Evolutionary conservation across 2,113 vertebrate genomes (phyloP), one percentile per base, ranked within the genome.

Genomic region (Nyctibius bracteatus): DNA sequence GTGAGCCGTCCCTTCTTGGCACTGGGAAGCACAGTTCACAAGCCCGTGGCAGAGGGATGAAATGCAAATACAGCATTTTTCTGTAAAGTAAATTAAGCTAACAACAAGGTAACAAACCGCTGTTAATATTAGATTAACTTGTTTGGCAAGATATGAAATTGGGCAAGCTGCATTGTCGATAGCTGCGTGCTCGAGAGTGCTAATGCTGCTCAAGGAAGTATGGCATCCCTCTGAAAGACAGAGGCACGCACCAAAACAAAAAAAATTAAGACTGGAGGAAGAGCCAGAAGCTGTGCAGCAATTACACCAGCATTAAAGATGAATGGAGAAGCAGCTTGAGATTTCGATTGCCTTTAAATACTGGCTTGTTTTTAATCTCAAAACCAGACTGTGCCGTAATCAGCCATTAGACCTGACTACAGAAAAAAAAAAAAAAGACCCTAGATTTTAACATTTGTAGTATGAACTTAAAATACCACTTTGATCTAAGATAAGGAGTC

Each of bases 51-150:
- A 77, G 91, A 80, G 88, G 94, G 89, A 61, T 88, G 95, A 58
- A 94, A 95, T 94, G 91, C 92, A 97, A 97, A 97, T 92, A 84
- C 12, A 74, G 63, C 80, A 33, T 78, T 97, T 94, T 96, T 96
- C n/a, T 96, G 97, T 97, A 74, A 94, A 92, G 94, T 79, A 97
- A 97, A 97, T 97, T 96, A 97, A 97, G 96, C 95, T 96, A 97
- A 92, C 95, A 94, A 88, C 67, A 52, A 92, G 89, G 97, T 92
- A 96, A 96, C 97, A 97, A 97, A 94, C 91, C 6, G 10, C 95
- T 96, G 95, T 93, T 97, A 95, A 95, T 95, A 96, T 96, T 95
- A 96, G 95, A 97, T 97, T 97, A 97, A 97, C 94, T 95, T 94
- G 94, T 97, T 95, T 96, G 97, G 97, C 94, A 97, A 78, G 95